Percentiles rank a stretch among this genome's conserved stretches.
These are phyloP conservation scores for Astreopora myriophthalma DNA, from an alignment of 64 coral and sea anemone genomes.

Conservation along the genomic window DNA sequence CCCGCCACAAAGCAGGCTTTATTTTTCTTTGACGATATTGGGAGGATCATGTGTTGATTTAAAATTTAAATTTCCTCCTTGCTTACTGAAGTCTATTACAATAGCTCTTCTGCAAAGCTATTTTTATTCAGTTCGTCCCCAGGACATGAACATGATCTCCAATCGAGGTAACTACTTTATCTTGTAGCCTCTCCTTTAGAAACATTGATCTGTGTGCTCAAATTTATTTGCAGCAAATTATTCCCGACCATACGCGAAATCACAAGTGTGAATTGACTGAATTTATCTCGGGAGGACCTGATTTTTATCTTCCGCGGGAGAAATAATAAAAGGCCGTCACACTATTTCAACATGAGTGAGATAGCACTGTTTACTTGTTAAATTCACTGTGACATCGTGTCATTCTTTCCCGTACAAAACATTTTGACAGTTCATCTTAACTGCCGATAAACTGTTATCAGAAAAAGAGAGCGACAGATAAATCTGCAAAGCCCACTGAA, in stretches of 20 bases:
- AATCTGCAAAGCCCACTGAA: not conserved
- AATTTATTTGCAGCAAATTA: too few relatives aligned
- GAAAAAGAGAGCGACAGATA: not conserved
- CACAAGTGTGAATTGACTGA: too few relatives aligned
- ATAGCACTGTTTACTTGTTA: slow-evolving; percentile 9
- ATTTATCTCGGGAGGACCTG: too few relatives aligned
- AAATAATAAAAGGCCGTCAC: too few relatives aligned
- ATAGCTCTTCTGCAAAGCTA: not conserved
- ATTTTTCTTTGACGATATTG: not conserved
- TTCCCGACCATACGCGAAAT: too few relatives aligned
- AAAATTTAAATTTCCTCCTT: not conserved
- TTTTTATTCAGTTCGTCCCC: not conserved
- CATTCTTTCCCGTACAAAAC: not conserved
- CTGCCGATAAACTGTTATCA: slow-evolving; percentile 4
- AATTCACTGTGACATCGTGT: slow-evolving; percentile 19
- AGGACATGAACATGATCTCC: too few relatives aligned
- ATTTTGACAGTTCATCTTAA: slow-evolving; percentile 20
- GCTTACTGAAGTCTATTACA: not conserved
- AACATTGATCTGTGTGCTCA: too few relatives aligned
- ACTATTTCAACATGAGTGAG: not conserved
- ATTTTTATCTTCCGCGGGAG: too few relatives aligned
- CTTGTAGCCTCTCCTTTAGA: too few relatives aligned
- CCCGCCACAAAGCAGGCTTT: not conserved
- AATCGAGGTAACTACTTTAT: too few relatives aligned
- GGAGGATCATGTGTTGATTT: not conserved